A percentile compares a stretch with the other conserved stretches of the same genome.
Conservation (phyloP, 1,140 invertebrate genomes). For the Caenorhabditis inopinata region DNA sequence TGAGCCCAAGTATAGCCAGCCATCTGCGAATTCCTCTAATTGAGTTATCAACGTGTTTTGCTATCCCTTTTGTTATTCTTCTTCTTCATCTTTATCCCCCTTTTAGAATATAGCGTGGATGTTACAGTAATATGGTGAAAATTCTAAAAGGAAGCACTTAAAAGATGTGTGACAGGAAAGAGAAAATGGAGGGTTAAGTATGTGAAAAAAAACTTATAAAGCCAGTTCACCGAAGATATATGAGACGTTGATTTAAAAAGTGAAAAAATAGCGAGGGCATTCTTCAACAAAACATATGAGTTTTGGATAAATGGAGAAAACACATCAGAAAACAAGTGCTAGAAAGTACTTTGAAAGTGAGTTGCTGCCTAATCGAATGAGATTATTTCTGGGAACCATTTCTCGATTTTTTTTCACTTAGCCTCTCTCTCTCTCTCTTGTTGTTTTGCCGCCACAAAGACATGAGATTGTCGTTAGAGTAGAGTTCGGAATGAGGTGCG, state of each 20-base stretch:
- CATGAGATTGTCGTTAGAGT: neutral
- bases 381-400: neutral
- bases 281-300: neutral
- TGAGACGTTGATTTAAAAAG: conserved; percentile 2
- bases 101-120: too few species aligned
- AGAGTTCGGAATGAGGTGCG: neutral
- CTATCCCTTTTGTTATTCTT: neutral
- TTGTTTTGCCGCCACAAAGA: neutral
- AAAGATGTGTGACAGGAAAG: neutral
- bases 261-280: neutral
- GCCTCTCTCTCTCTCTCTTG: neutral
- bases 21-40: conserved; percentile 6
- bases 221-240: neutral
- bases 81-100: too few species aligned
- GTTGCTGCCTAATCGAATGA: neutral
- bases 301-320: neutral
- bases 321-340: conserved; percentile 1
- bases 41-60: conserved; percentile 3
- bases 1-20: conserved; percentile 3
- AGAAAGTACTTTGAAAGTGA: conserved; percentile 28
- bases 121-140: neutral
- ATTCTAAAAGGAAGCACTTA: neutral
- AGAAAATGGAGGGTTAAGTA: neutral
- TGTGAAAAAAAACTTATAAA: neutral
- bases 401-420: neutral